Conservation (phyloP, 1,140 invertebrate species). For the Meloidogyne exigua region DNA sequence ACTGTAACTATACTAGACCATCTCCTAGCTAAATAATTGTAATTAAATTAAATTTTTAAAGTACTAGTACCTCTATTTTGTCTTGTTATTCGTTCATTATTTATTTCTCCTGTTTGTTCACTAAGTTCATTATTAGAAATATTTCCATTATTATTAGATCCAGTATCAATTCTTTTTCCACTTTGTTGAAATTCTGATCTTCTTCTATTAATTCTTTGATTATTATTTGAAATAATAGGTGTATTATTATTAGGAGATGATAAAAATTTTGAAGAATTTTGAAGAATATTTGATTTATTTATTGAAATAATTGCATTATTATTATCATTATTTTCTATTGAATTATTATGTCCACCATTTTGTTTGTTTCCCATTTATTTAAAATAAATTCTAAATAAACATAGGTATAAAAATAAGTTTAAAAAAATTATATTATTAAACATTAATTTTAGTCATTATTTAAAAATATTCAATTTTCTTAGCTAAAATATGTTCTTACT, state of each 20-base stretch:
- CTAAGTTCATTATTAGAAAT: background rate
- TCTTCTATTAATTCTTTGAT: background rate
- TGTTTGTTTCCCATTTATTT: background rate
- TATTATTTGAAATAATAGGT: background rate
- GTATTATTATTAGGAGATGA: background rate
- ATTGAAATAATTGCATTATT: background rate
- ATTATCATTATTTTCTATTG: background rate
- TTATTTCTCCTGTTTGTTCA: background rate
- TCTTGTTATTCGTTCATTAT: background rate
- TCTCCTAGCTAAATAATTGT: slow-evolving; percentile 30
- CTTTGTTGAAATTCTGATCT: slow-evolving; percentile 11
- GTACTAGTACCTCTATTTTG: background rate
- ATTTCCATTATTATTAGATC: background rate
- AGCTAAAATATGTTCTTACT: too few relatives aligned
- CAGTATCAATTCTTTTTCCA: background rate
- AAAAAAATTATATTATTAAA: too few relatives aligned
- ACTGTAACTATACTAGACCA: slow-evolving; percentile 46
- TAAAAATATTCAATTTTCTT: too few relatives aligned
- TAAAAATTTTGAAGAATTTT: background rate
- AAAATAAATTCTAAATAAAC: too few relatives aligned
- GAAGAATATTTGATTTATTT: background rate
- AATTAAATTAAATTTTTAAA: too few relatives aligned
- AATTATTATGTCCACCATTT: background rate
- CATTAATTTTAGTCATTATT: too few relatives aligned
- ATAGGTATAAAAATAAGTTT: too few relatives aligned